Evolutionary conservation across 2,113 vertebrate species (phyloP).

Genomic region (Eira barbara): DNA sequence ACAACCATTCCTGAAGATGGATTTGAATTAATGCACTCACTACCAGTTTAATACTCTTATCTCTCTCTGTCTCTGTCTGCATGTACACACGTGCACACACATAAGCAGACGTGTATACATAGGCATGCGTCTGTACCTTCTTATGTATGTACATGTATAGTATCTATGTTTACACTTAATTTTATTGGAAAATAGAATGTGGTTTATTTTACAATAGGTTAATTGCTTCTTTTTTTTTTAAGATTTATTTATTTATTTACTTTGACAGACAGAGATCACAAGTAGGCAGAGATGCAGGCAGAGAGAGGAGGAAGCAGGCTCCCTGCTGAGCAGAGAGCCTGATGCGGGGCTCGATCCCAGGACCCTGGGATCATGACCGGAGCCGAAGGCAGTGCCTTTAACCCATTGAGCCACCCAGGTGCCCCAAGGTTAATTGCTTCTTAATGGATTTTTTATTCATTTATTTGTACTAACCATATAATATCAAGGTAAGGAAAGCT

Average conservation of each 20-base stretch:
- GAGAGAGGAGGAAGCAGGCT: no score
- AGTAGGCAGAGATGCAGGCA: no score
- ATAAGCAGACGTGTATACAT: not conserved
- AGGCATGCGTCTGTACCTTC: not conserved
- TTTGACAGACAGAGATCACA: no score
- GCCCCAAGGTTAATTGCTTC: not conserved
- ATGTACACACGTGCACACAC: accelerated
- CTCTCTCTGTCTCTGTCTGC: not conserved
- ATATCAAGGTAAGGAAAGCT: not conserved
- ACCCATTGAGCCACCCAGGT: no score
- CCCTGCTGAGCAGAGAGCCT: no score
- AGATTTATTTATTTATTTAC: no score
- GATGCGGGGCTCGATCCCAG: no score
- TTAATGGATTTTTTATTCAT: not conserved
- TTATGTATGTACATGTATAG: not conserved
- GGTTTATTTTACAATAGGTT: not conserved
- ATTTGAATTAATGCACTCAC: not conserved
- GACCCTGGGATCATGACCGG: no score
- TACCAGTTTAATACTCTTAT: not conserved
- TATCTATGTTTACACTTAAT: not conserved
- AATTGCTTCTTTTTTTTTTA: not conserved
- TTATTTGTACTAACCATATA: not conserved
- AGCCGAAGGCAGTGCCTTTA: no score
- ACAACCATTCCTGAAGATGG: not conserved
- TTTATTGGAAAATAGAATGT: not conserved